phyloP scores from a whole-genome alignment of 1,140 invertebrate genomes.

The Drosophila ambigua region DNA sequence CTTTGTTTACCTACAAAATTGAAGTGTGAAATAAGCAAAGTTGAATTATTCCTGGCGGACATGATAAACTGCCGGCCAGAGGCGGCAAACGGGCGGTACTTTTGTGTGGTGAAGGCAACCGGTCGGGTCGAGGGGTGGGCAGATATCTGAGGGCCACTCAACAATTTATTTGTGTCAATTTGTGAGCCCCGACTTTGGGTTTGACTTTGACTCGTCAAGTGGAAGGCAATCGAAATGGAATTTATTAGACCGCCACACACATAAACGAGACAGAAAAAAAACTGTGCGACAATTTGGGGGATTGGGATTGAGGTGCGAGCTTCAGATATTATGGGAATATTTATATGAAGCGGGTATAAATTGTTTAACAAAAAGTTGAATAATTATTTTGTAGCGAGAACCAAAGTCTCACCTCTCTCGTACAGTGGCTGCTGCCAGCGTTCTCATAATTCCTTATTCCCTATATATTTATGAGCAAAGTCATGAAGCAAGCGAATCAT shows the following conservation, averaged over 20 bases:
- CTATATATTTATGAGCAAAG: no score
- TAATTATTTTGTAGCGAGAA: no score
- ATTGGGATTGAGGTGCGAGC: no score
- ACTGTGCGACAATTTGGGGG: no score
- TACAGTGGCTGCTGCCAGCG: no score
- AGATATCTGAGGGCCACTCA: slow-evolving; percentile 36
- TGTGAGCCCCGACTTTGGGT: slow-evolving; percentile 64
- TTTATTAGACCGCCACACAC: not conserved
- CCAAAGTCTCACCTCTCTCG: no score
- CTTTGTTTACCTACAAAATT: slow-evolving; percentile 82
- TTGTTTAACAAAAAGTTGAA: no score
- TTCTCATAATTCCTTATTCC: no score
- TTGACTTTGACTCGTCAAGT: slow-evolving; percentile 49
- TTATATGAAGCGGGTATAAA: no score
- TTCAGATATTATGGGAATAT: no score
- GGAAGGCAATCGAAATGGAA: slow-evolving; percentile 52
- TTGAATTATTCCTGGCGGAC: slow-evolving; percentile 83
- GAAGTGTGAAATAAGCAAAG: slow-evolving; percentile 82
- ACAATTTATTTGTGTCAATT: slow-evolving; percentile 80
- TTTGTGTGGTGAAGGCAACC: not conserved
- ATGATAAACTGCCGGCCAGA: slow-evolving; percentile 76
- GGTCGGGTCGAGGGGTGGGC: not conserved
- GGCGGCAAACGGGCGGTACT: slow-evolving; percentile 6
- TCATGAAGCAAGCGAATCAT: no score
- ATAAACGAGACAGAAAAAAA: no score